Base-by-base conservation (phyloP, 2,113 vertebrate species). In the Nannospalax galili region DNA sequence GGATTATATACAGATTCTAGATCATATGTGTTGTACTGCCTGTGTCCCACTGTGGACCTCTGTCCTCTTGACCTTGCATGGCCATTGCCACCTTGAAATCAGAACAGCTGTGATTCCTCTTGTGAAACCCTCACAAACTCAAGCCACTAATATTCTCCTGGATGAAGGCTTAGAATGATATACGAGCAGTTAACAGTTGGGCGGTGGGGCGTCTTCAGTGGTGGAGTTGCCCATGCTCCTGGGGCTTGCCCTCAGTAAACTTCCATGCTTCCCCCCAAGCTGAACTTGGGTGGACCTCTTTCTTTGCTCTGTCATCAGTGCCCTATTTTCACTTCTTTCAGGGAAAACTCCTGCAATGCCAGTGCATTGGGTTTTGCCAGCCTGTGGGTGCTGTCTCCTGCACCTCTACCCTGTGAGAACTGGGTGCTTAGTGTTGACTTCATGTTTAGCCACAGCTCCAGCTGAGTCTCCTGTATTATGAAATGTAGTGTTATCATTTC, bases 351-450 rank as follows among this genome's bases (percentile, higher is more conserved):
- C 4, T 11, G 5, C 48, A 56, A 17, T 32, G 5, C 40, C 20
- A 4, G 85, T 17, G 8, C 7, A 10, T 37, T 64, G 45, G 26
- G 6, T 4, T 45, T n/a, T 7, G 32, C 82, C 20, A 24, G 0
- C 26, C 37, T 65, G 35, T 78, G 45, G 20, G 3, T 17, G 14
- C 70, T 88, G 73, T 58, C 19, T 4, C 28, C 30, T 15, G 5
- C 7, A 1, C 3, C 2, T 65, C 9, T 45, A 17, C 14, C 45
- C 5, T 0, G 0, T 48, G 30, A 28, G 48, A 45, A 67, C 10
- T 32, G 6, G 67, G 32, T 84, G 64, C 81, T 45, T 75, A 52
- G 1, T 91, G 65, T 78, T 73, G 74, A 40, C n/a, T 90, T 90
- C 24, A 3, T 35, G 24, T 79, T 42, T 69, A 45, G 28, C 37